Base-by-base conservation (phyloP, 1,140 invertebrate genomes). In the Drosophila nannoptera region DNA sequence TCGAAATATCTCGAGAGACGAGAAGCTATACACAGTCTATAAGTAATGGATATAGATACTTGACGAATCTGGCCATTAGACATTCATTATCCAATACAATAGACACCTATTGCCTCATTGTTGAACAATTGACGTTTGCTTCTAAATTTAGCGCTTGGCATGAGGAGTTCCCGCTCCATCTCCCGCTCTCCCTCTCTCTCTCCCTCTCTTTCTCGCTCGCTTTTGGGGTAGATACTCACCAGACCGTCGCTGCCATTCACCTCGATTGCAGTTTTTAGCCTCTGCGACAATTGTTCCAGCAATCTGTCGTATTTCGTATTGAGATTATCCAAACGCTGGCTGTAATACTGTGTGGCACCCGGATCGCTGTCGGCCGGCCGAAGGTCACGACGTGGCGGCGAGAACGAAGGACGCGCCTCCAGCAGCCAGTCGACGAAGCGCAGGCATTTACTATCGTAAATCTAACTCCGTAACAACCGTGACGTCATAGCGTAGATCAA, bases 341-440 rank as follows among this genome's bases (percentile, higher is more conserved):
- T 92, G 16, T 94, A 94, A 36, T 98, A 94, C 49, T 93, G 91
- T 75, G 98, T 97, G 16, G 96, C 95, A 5, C 89, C 89, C 53
- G 88, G 88, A 76, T 90, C 89, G 64, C 75, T 81, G 38, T 86
- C 87, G 33, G 77, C 69, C 53, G 81, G 78, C 55, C 87, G 87
- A 29, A 89, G 71, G 73, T 89, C 88, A n/a, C 87, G 77, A 35
- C 88, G 87, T 54, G 89, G 89, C 32, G 87, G 87, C 31, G 88
- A 88, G 64, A 89, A 90, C 55, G 89, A 90, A 32, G 89, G 89
- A 58, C 88, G 77, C 29, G 74, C 87, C 88, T 96, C 95, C 83
- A 98, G 92, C 53, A 97, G 91, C 90, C 93, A 95, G 81, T 98
- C 96, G 74, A 94, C 93, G 91, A 96, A 99, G 66, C 95, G 94